Percentiles rank a stretch among this genome's conserved stretches.
Conservation (phyloP, 1,140 invertebrate genomes). For the Pseudobourletiella spinata region DNA sequence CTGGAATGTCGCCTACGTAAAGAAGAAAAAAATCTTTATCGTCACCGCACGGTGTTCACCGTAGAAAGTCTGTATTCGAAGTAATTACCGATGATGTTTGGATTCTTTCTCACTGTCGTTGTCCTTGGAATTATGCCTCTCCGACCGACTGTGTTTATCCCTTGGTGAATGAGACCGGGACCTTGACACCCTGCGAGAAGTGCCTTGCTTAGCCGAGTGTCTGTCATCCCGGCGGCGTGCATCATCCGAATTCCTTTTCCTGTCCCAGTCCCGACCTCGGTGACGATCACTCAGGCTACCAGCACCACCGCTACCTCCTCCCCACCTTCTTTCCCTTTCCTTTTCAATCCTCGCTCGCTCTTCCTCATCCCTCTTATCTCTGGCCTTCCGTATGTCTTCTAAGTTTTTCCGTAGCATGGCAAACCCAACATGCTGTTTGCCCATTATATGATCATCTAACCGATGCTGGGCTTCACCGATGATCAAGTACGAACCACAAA, state of each 20-base stretch:
- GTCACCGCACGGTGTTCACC: not conserved
- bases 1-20: constrained; percentile 2
- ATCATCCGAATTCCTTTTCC: constrained; percentile 4
- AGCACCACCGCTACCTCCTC: constrained; percentile 8
- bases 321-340: constrained; percentile 30
- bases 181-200: not conserved
- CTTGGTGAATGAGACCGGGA: constrained; percentile 3
- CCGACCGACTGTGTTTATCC: not conserved
- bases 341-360: constrained; percentile 30
- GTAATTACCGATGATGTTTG: not conserved
- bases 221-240: not conserved
- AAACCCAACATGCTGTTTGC: constrained; percentile 58
- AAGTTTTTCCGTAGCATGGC: constrained; percentile 48
- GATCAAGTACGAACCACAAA: constrained; percentile 96
- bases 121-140: constrained; percentile 1
- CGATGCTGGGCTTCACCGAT: constrained; percentile 94
- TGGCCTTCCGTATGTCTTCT: constrained; percentile 42
- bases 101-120: not conserved
- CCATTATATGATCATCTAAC: constrained; percentile 94
- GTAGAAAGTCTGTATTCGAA: not conserved
- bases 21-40: not conserved
- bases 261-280: constrained; percentile 19
- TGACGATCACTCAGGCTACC: not conserved
- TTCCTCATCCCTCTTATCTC: constrained; percentile 26
- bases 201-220: not conserved